Evolutionary conservation across 2,113 vertebrate genomes (phyloP).

Genomic region (Pelecanus crispus): DNA sequence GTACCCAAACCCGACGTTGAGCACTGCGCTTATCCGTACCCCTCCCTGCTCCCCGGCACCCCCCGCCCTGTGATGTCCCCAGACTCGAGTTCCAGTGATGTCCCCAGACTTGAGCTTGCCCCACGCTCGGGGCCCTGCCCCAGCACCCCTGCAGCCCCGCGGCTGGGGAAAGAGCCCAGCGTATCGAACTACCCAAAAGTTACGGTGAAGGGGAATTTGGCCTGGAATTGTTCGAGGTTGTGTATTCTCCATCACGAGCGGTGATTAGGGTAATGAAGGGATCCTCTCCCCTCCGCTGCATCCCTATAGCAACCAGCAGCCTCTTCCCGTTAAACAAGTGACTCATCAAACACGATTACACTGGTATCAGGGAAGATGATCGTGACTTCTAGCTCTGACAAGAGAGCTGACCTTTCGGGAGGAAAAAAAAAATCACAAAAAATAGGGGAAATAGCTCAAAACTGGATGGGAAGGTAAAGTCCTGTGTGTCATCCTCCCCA

Average conservation of each 20-base stretch:
- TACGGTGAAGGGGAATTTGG: fast-evolving
- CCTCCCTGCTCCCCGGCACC: not conserved
- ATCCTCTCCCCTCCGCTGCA: slow-evolving; percentile 33
- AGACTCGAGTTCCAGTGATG: fast-evolving
- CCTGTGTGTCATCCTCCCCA: not conserved
- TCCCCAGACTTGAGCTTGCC: not conserved
- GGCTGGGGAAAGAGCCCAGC: not conserved
- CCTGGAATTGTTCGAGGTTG: not conserved
- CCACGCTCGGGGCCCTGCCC: fast-evolving
- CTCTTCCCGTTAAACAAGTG: slow-evolving; percentile 38
- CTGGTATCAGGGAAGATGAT: not conserved
- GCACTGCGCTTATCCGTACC: fast-evolving
- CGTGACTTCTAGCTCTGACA: not conserved
- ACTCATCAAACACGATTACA: slow-evolving; percentile 8
- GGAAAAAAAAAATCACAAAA: not conserved
- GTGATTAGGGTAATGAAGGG: not conserved
- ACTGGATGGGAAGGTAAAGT: not conserved
- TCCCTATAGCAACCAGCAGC: slow-evolving; percentile 59
- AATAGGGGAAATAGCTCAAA: not conserved
- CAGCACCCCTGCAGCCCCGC: not conserved
- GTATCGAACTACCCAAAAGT: fast-evolving
- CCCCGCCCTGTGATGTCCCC: not conserved
- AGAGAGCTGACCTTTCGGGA: not conserved
- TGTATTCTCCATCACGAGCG: not conserved
- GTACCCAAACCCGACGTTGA: fast-evolving